Evolutionary conservation across 2,113 vertebrate species (phyloP).

Genomic region (Dipodomys ordii): DNA sequence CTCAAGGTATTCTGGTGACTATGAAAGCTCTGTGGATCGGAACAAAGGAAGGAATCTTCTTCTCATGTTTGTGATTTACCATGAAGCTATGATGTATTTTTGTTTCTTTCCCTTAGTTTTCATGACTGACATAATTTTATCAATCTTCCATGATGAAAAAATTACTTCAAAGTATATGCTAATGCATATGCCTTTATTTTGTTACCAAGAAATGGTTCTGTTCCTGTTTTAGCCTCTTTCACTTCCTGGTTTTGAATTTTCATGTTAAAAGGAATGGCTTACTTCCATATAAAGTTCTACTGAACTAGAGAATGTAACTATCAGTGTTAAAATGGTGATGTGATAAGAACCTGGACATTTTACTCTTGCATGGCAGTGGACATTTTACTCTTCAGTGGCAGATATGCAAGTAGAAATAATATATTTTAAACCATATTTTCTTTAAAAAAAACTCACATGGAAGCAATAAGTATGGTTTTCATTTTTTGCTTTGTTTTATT

Average conservation of each 20-base stretch:
- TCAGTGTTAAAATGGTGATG: background rate
- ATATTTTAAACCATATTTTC: conserved; percentile 6
- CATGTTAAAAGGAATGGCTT: background rate
- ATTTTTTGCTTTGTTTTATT: background rate
- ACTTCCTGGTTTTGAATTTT: conserved; percentile 10
- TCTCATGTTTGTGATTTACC: background rate
- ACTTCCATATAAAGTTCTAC: conserved; percentile 10
- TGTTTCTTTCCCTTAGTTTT: background rate
- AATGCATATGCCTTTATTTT: background rate
- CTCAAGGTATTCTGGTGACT: background rate
- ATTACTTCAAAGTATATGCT: background rate
- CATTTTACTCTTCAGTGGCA: background rate
- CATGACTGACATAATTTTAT: background rate
- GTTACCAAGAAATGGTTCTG: background rate
- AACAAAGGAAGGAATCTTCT: background rate
- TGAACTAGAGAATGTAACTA: background rate
- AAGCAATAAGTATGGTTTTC: background rate
- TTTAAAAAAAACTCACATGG: conserved; percentile 21
- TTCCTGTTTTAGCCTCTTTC: background rate
- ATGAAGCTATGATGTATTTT: background rate
- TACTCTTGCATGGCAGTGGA: background rate
- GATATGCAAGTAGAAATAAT: background rate
- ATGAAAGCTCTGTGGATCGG: background rate
- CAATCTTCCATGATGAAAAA: background rate
- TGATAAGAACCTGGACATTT: background rate